These are phyloP conservation scores for Drosophila pegasa DNA, from an alignment of 2,888 invertebrate genomes.

Conservation along the genomic window DNA sequence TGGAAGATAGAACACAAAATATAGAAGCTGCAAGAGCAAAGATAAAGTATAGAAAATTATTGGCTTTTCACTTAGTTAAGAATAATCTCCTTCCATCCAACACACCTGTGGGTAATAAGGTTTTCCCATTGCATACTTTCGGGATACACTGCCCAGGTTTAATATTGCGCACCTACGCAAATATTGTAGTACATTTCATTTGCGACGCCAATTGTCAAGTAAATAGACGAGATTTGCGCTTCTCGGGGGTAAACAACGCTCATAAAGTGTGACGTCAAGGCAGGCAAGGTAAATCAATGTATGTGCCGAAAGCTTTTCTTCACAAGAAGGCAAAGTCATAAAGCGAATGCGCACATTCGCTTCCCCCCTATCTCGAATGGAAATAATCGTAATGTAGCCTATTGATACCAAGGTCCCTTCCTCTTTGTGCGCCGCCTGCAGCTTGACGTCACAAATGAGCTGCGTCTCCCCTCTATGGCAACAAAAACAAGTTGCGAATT, in stretches of 20 bases:
- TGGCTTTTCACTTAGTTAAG: not conserved
- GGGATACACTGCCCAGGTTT: not conserved
- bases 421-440: conserved; percentile 30
- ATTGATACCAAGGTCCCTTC: conserved; percentile 24
- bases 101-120: not conserved
- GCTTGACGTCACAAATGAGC: conserved; percentile 48
- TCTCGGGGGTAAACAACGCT: conserved; percentile 9
- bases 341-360: conserved; percentile 26
- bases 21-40: not conserved
- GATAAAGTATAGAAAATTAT: not conserved
- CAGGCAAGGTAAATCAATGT: conserved; percentile 28
- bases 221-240: not conserved
- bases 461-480: not conserved
- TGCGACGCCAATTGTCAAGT: conserved; percentile 4
- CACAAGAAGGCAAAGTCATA: conserved; percentile 19
- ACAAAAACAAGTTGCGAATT: conserved; percentile 23
- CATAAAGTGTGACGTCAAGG: conserved; percentile 42
- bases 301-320: conserved; percentile 1
- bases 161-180: not conserved
- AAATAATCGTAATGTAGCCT: conserved; percentile 15
- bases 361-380: conserved; percentile 18
- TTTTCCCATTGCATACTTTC: conserved; percentile 39
- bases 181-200: not conserved
- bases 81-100: not conserved
- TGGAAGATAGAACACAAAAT: not conserved